Percentiles rank a stretch among this genome's conserved stretches.
Conservation (phyloP, 2,113 vertebrate species). For the Catharus fuscescens region DNA sequence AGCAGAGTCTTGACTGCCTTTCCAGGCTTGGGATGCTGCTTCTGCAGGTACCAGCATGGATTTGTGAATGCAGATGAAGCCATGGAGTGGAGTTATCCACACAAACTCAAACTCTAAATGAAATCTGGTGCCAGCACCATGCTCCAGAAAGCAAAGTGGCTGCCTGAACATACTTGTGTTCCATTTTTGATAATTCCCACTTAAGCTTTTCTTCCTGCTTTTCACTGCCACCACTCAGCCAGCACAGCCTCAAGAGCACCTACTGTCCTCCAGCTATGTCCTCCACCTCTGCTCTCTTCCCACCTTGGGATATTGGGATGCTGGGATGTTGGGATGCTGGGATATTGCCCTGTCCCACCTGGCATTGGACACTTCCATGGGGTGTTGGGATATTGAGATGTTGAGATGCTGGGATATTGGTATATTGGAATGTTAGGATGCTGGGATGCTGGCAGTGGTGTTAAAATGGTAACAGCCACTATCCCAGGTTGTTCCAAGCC, state of each 20-base stretch:
- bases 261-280: background rate
- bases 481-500: too few species aligned
- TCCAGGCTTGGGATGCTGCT: background rate
- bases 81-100: fast-evolving
- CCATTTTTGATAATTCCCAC: background rate
- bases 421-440: fast-evolving
- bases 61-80: background rate
- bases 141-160: background rate
- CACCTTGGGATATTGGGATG: fast-evolving
- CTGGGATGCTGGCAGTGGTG: background rate
- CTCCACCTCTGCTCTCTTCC: background rate
- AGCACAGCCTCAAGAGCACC: fast-evolving
- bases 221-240: background rate
- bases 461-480: too few species aligned
- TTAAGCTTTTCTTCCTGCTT: background rate
- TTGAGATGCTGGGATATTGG: fast-evolving
- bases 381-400: fast-evolving
- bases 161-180: background rate
- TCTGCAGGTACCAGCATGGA: background rate
- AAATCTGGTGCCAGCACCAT: background rate
- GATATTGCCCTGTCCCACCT: too few species aligned
- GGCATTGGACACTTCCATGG: too few species aligned
- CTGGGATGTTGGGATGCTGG: fast-evolving
- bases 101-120: background rate
- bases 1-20: background rate